Base-by-base conservation (phyloP, 2,113 vertebrate species). In the Thunnus thynnus region DNA sequence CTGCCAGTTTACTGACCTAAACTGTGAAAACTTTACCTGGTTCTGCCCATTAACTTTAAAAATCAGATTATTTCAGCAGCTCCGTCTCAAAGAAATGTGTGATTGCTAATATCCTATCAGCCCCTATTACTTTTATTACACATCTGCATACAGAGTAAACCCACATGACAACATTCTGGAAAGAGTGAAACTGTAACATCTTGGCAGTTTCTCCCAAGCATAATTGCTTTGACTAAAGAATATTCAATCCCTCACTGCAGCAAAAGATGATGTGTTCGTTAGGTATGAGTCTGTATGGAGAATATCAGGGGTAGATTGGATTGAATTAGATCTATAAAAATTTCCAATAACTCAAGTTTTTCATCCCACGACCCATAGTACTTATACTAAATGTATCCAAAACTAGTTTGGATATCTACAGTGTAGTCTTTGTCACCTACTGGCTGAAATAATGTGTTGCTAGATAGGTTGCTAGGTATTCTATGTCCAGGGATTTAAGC, bases 151-250 rank as follows among this genome's bases (percentile, higher is more conserved):
- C 41, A 32, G 20, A 66, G 36, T 7, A 74, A 86, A 77, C 30
- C 54, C 36, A 55, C n/a, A 54, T 62, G 62, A 61, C 66, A 67
- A 58, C 54, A 57, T 41, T 13, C 20, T 80, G 79, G 75, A 80
- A 65, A 62, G 54, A 58, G 58, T 58, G 20, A 63, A 63, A 72
- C 27, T 30, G 46, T 16, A 68, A 52, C 18, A 44, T 68, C 17
- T 74, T 80, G 68, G 50, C 61, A 76, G 44, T 36, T 82, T 85
- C 36, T 51, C 62, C 63, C 44, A 55, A 61, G 60, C 4, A 13
- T 61, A 78, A 72, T 63, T 72, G 9, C 27, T 80, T 55, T 63
- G 52, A 76, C 60, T 54, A 13, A 63, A 61, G 46, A 71, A 69
- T 78, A 51, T 80, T 64, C 51, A n/a, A 36, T 47, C 44, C 41